Evolutionary conservation across 2,113 vertebrate genomes (phyloP).

Genomic region (Lates calcarifer): DNA sequence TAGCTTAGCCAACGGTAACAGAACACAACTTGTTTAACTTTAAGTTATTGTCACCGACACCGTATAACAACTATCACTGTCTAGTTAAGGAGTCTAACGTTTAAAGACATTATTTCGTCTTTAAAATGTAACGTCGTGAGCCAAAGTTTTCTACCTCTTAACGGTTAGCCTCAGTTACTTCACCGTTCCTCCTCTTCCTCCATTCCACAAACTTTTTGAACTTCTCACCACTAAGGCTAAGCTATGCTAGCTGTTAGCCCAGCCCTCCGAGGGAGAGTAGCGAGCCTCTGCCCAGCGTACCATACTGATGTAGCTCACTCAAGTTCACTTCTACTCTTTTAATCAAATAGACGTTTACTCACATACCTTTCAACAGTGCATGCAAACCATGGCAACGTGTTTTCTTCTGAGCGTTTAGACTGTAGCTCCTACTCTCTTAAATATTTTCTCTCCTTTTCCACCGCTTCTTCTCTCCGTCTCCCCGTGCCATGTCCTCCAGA

Average conservation of each 20-base stretch:
- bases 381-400: conserved; percentile 1
- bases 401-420: conserved; percentile 12
- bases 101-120: background rate
- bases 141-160: background rate
- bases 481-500: conserved; percentile 74
- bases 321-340: conserved; percentile 22
- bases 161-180: background rate
- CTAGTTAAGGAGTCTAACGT: rapidly evolving
- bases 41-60: conserved; percentile 6
- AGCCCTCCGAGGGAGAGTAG: conserved; percentile 54
- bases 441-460: conserved; percentile 35
- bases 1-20: conserved; percentile 53
- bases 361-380: conserved; percentile 67
- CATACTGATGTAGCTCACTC: conserved; percentile 51
- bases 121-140: background rate
- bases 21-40: conserved; percentile 19
- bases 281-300: conserved; percentile 56
- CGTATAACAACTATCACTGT: background rate
- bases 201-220: conserved; percentile 79
- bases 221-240: conserved; percentile 66
- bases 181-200: conserved; percentile 36
- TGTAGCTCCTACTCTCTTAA: conserved; percentile 35
- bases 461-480: conserved; percentile 57
- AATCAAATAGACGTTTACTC: background rate
- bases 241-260: conserved; percentile 69